phyloP scores from a whole-genome alignment of 2,113 vertebrate genomes.

The Thalassarche chlororhynchos region DNA sequence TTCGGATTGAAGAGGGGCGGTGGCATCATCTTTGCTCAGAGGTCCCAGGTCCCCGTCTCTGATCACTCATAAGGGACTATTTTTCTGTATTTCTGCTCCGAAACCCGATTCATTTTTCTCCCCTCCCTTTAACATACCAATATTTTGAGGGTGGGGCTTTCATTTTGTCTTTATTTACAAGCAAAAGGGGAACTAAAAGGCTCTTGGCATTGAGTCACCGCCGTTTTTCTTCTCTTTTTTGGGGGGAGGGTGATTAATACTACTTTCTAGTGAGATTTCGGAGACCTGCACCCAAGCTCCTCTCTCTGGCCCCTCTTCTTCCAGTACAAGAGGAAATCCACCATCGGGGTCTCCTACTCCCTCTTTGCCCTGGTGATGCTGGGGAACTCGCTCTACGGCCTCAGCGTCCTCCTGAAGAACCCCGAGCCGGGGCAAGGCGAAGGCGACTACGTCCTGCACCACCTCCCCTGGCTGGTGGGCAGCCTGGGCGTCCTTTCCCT shows the following conservation, averaged over 20 bases:
- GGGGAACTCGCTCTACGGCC: constrained; percentile 88
- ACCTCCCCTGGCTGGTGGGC: constrained; percentile 95
- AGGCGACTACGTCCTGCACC: constrained; percentile 86
- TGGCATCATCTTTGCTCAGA: background rate
- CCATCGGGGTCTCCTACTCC: constrained; percentile 86
- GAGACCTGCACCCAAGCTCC: background rate
- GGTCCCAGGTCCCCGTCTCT: background rate
- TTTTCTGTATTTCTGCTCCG: background rate
- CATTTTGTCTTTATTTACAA: background rate
- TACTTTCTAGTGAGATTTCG: background rate
- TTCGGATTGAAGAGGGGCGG: accelerated
- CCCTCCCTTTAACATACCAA: background rate
- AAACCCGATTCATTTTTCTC: background rate
- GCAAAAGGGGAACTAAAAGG: background rate
- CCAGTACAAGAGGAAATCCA: constrained; percentile 89
- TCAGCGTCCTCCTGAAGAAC: constrained; percentile 92
- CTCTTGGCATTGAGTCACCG: background rate
- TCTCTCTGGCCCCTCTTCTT: background rate
- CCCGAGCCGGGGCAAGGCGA: constrained; percentile 80
- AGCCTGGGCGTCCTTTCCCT: constrained; percentile 91
- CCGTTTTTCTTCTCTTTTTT: background rate
- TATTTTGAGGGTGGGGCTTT: background rate
- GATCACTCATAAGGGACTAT: background rate
- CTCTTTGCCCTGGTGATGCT: constrained; percentile 93
- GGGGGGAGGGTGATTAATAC: background rate